Evolutionary conservation across 2,888 invertebrate genomes (phyloP).

Genomic region (Drosophila subsilvestris): DNA sequence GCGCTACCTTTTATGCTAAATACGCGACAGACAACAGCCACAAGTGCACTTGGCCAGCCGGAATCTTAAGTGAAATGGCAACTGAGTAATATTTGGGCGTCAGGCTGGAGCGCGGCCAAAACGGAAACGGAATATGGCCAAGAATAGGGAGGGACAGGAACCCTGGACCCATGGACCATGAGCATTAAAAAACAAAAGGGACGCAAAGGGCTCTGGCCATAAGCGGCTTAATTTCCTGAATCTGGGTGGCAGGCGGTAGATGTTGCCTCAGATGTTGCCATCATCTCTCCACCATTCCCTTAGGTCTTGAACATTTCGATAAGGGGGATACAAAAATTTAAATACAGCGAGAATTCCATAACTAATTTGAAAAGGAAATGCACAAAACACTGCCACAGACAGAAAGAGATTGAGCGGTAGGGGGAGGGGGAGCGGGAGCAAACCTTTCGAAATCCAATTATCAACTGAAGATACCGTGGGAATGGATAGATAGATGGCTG

Average conservation of each 20-base stretch:
- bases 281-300: not conserved
- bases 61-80: slow-evolving; percentile 74
- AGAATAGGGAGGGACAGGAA: too few relatives aligned
- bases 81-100: slow-evolving; percentile 59
- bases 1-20: slow-evolving; percentile 77
- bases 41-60: slow-evolving; percentile 80
- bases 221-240: slow-evolving; percentile 70
- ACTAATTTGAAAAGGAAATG: slow-evolving; percentile 62
- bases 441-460: slow-evolving; percentile 45
- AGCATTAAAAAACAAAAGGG: slow-evolving; percentile 55
- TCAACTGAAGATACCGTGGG: slow-evolving; percentile 34
- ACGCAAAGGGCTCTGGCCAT: slow-evolving; percentile 54
- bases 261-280: not conserved
- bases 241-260: not conserved
- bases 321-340: slow-evolving; percentile 48
- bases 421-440: too few relatives aligned
- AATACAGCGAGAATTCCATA: slow-evolving; percentile 56
- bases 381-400: slow-evolving; percentile 29
- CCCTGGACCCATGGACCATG: slow-evolving; percentile 27
- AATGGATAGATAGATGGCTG: not conserved
- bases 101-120: slow-evolving; percentile 21
- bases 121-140: slow-evolving; percentile 36
- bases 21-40: slow-evolving; percentile 55
- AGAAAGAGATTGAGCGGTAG: not conserved
- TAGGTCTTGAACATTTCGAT: slow-evolving; percentile 34